Conservation (phyloP, 2,113 vertebrate species). For the Corydoras maculifer region DNA sequence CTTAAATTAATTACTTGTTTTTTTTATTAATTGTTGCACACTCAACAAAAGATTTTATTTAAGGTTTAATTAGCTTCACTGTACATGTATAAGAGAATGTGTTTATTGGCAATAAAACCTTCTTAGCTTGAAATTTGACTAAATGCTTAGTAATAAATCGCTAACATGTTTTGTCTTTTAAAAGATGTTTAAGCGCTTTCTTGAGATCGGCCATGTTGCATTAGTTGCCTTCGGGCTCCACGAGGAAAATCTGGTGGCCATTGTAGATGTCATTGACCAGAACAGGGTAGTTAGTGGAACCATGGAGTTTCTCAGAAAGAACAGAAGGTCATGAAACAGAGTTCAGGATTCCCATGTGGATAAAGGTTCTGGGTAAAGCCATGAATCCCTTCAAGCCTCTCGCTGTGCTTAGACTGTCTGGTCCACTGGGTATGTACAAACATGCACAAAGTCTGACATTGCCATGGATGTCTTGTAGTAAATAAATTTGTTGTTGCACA, state of each 20-base stretch:
- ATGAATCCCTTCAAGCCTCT: slow-evolving; percentile 90
- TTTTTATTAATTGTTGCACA: too few species aligned
- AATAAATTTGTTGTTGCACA: too few species aligned
- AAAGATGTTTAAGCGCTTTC: slow-evolving; percentile 93
- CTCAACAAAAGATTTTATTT: too few species aligned
- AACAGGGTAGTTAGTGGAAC: slow-evolving; percentile 92
- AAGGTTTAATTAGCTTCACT: too few species aligned
- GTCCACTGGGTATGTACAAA: slow-evolving; percentile 77
- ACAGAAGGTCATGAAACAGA: slow-evolving; percentile 75
- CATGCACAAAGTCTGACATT: slow-evolving; percentile 8
- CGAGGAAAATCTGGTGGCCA: slow-evolving; percentile 86
- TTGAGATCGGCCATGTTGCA: slow-evolving; percentile 90
- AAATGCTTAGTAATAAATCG: too few species aligned
- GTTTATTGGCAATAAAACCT: too few species aligned
- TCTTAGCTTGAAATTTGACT: too few species aligned
- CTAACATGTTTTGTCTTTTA: neutral
- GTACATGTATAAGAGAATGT: too few species aligned
- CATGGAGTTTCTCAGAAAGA: slow-evolving; percentile 89
- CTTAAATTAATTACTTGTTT: too few species aligned
- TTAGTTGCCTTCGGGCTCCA: slow-evolving; percentile 87
- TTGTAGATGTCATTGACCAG: slow-evolving; percentile 95
- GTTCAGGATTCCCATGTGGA: slow-evolving; percentile 85
- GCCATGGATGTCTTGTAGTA: too few species aligned
- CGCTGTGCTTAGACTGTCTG: slow-evolving; percentile 85
- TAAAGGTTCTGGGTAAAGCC: slow-evolving; percentile 80